Percentiles rank a stretch among this genome's conserved stretches.
These are phyloP conservation scores for Orthonyx spaldingii DNA, from an alignment of 2,113 vertebrate genomes.

Conservation along the genomic window DNA sequence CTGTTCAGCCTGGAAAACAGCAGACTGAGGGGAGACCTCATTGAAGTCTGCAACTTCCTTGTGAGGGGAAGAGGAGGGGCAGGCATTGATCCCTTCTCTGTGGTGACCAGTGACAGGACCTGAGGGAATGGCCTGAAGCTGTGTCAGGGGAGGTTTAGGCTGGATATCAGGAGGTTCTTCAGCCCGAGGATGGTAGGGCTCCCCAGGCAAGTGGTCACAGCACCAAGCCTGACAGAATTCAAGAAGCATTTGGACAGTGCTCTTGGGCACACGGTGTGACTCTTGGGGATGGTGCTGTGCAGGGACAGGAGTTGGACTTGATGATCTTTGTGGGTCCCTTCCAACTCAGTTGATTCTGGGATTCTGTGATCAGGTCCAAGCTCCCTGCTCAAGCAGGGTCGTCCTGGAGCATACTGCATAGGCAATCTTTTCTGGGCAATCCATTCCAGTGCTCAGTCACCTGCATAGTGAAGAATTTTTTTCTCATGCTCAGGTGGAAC, in stretches of 20 bases:
- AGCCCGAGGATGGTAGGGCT: fast-evolving
- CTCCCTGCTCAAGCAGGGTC: neutral
- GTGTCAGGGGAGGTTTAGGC: neutral
- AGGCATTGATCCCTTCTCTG: neutral
- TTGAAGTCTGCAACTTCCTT: neutral
- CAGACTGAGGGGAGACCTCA: neutral
- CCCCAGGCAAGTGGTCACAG: neutral
- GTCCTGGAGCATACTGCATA: neutral
- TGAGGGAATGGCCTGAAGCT: neutral
- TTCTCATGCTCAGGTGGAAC: neutral
- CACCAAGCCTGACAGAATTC: neutral
- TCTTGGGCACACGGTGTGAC: neutral
- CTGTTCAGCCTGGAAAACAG: neutral
- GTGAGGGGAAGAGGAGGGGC: neutral
- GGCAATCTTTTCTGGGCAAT: neutral
- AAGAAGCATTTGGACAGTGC: neutral
- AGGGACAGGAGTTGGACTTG: fast-evolving
- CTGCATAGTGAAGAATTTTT: neutral
- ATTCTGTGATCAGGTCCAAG: neutral
- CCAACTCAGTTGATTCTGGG: neutral
- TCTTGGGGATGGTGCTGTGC: neutral
- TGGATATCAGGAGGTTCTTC: neutral
- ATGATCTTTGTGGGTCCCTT: neutral
- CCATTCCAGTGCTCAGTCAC: neutral
- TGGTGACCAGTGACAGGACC: neutral